These are phyloP conservation scores for Ectropis grisescens DNA, from an alignment of 1,140 invertebrate genomes.

Conservation along the genomic window DNA sequence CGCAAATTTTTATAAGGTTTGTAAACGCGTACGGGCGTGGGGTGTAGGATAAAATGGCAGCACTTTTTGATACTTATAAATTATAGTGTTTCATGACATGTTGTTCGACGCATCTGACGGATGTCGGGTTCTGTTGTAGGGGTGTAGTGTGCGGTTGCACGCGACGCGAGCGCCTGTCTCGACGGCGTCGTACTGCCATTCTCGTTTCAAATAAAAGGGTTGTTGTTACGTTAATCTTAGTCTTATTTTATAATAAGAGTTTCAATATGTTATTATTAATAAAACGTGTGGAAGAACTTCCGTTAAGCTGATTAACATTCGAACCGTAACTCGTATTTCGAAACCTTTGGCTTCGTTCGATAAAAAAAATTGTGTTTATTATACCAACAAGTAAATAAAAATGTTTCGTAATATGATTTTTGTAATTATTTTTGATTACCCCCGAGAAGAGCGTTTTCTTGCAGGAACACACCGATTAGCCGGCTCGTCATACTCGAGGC, in stretches of 20 bases:
- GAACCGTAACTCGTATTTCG: slow-evolving; percentile 42
- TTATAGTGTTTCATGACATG: slow-evolving; percentile 11
- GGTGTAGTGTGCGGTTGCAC: no score
- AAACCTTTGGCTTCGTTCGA: slow-evolving; percentile 56
- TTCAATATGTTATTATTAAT: slow-evolving; percentile 44
- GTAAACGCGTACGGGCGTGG: slow-evolving; percentile 14
- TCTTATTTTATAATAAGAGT: slow-evolving; percentile 42
- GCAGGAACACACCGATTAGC: slow-evolving; percentile 49
- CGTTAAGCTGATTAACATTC: slow-evolving; percentile 47
- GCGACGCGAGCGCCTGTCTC: no score
- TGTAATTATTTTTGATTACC: slow-evolving; percentile 65
- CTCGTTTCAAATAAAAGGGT: slow-evolving; percentile 42
- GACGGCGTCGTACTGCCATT: no score
- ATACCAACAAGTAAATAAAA: slow-evolving; percentile 64
- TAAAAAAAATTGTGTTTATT: slow-evolving; percentile 66
- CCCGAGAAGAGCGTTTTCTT: slow-evolving; percentile 33
- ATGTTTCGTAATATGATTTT: slow-evolving; percentile 66
- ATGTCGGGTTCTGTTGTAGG: no score
- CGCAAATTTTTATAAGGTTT: slow-evolving; percentile 17
- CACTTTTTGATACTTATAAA: slow-evolving; percentile 17
- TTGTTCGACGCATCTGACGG: slow-evolving; percentile 4
- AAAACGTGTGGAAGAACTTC: slow-evolving; percentile 43
- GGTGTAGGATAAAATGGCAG: slow-evolving; percentile 10
- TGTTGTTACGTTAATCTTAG: slow-evolving; percentile 62
- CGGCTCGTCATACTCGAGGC: slow-evolving; percentile 37